phyloP scores from a whole-genome alignment of 1,140 invertebrate species.

The Drosophila ohnishii region DNA sequence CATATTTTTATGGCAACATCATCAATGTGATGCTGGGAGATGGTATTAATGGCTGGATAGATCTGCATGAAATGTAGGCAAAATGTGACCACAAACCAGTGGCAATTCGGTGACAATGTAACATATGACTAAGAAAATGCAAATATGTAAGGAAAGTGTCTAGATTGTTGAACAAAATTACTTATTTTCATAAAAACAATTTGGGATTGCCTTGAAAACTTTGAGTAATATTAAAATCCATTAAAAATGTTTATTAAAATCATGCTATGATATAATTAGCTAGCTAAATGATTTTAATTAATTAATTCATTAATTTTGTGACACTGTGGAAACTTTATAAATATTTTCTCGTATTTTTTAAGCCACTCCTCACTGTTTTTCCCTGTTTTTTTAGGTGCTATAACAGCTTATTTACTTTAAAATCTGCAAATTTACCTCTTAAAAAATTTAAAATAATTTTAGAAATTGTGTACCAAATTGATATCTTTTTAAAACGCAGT shows the following conservation, averaged over 20 bases:
- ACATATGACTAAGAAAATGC: not conserved
- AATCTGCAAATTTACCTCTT: not conserved
- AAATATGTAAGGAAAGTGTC: not conserved
- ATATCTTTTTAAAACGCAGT: not conserved
- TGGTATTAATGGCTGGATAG: constrained; percentile 22
- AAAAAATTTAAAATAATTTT: not conserved
- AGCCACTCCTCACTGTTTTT: not conserved
- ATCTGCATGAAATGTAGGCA: constrained; percentile 18
- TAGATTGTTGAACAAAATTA: not conserved
- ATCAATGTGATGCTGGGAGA: constrained; percentile 22
- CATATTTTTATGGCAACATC: constrained; percentile 43
- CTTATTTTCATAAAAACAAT: not conserved
- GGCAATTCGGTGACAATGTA: constrained; percentile 11
- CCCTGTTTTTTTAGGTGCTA: too few species aligned
- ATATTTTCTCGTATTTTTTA: not conserved
- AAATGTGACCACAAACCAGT: constrained; percentile 20
- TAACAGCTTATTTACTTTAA: too few species aligned
- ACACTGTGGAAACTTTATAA: too few species aligned
- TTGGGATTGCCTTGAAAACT: too few species aligned
- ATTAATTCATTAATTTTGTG: too few species aligned
- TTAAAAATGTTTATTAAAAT: too few species aligned
- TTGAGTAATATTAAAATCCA: too few species aligned
- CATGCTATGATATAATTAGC: too few species aligned
- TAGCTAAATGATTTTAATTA: too few species aligned
- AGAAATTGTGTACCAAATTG: not conserved